Percentiles rank a stretch among this genome's conserved stretches.
phyloP scores from a whole-genome alignment of 2,113 vertebrate species.

The Bettongia penicillata region DNA sequence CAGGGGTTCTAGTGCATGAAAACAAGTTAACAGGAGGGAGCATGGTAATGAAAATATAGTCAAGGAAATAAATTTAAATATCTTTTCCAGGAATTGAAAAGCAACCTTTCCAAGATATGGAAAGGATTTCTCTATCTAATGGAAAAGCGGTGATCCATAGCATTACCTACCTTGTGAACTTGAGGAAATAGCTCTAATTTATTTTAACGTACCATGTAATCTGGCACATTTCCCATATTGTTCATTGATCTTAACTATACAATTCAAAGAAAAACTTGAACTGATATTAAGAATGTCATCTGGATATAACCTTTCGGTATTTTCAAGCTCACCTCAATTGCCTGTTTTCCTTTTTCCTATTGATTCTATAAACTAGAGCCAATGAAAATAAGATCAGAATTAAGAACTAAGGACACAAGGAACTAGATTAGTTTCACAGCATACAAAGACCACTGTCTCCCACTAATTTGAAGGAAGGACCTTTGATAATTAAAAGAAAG shows the following conservation, averaged over 20 bases:
- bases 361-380: constrained; percentile 43
- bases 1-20: neutral
- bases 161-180: constrained; percentile 37
- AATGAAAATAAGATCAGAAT: constrained; percentile 59
- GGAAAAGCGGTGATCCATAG: constrained; percentile 61
- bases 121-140: constrained; percentile 54
- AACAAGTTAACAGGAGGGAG: constrained; percentile 21
- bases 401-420: neutral
- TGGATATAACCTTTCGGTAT: constrained; percentile 38
- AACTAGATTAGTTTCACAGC: neutral
- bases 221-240: constrained; percentile 69
- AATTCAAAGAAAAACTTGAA: constrained; percentile 57
- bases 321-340: constrained; percentile 46
- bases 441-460: neutral
- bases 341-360: constrained; percentile 36
- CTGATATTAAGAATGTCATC: constrained; percentile 49
- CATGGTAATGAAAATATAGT: constrained; percentile 27
- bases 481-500: neutral
- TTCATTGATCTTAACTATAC: constrained; percentile 65
- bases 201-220: constrained; percentile 65
- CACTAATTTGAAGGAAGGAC: neutral
- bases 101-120: constrained; percentile 50
- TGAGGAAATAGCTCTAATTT: constrained; percentile 66
- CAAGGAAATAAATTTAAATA: constrained; percentile 42
- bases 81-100: constrained; percentile 53